These are phyloP conservation scores for Oreotragus oreotragus DNA, from an alignment of 2,113 vertebrate genomes.

Conservation along the genomic window DNA sequence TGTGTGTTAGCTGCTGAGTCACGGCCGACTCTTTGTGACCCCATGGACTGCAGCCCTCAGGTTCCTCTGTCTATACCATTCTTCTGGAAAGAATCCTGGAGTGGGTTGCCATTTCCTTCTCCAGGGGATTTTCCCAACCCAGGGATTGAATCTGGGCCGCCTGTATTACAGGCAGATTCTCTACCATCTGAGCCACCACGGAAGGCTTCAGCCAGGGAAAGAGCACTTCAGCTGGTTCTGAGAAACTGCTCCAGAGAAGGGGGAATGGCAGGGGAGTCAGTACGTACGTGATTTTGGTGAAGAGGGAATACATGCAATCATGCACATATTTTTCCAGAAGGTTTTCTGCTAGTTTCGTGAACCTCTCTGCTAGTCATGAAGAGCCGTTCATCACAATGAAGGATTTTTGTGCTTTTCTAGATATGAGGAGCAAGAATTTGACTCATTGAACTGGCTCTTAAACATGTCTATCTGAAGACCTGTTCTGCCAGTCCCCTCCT, in stretches of 20 bases:
- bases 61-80: background rate
- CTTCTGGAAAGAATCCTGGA: background rate
- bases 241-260: background rate
- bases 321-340: background rate
- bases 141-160: background rate
- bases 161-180: background rate
- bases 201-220: background rate
- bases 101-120: background rate
- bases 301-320: background rate
- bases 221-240: background rate
- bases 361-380: background rate
- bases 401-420: background rate
- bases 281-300: background rate
- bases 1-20: background rate
- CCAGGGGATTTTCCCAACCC: background rate
- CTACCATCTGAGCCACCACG: background rate
- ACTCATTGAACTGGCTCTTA: background rate
- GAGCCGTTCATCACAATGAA: background rate
- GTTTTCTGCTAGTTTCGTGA: background rate
- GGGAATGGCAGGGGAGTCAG: background rate
- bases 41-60: background rate
- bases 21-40: rapidly evolving
- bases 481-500: background rate
- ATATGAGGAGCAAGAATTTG: background rate
- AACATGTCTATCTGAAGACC: background rate